Evolutionary conservation across 2,797 vertebrate genomes (phyloP), one percentile per base, ranked within the genome.

Genomic region (Dicrostonyx torquatus): DNA sequence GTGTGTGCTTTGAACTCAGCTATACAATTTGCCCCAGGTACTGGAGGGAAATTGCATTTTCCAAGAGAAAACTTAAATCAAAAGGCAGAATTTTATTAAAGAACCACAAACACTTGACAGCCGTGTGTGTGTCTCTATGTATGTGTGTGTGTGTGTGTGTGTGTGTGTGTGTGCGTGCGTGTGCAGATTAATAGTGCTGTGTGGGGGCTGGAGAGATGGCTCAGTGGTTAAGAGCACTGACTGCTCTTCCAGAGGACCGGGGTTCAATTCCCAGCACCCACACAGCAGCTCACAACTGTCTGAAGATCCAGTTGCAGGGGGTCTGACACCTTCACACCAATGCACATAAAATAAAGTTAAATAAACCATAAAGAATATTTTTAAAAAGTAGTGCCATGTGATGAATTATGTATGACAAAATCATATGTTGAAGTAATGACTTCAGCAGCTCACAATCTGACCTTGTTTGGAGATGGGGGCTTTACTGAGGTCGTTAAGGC

Each of bases 81-180:
- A 94, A 96, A 91, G 34, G 24, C 78, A 66, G 26, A 55, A 53
- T 96, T 96, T 97, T 92, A 95, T 94, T 91, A 91, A 96, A 91
- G 73, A 53, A 45, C 34, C 13, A 37, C 26, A 90, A 72, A 24
- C 77, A 72, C 43, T 79, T 96, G 82, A 84, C 10, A 37, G 7
- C 6, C 14, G 26, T 79, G 58, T 18, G 13, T 75, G 20, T 7
- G 22, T 66, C 24, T 24, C 22, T 78, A 64, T 72, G 60, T 29
- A 9, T 12, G 1, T 6, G 66, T 22, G 43, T 10, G 17, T 6
- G 37, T 29, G 6, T 60, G 55, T 43, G 55, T 62, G n/a, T 58
- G 50, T 37, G 9, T 73, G 53, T 2, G 6, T n/a, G 29, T 87
- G 2, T 55, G n/a, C n/a, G n/a, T n/a, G n/a, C n/a, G n/a, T n/a